phyloP scores from a whole-genome alignment of 2,888 invertebrate genomes.

The Spicauda simplicius region DNA sequence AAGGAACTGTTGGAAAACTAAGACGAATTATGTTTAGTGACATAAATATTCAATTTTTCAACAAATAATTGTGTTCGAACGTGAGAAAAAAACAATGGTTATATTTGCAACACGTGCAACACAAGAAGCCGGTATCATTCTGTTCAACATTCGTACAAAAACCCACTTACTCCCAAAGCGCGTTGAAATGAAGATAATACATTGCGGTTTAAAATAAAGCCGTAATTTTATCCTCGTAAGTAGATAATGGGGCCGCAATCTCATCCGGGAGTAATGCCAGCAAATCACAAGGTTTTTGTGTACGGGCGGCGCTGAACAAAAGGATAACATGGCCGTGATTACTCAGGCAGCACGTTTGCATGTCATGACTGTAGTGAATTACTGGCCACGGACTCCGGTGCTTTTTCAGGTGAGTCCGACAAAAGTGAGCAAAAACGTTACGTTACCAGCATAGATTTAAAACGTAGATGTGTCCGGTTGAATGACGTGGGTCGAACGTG shows the following conservation, averaged over 20 bases:
- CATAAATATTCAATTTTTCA: no score
- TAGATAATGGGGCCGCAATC: slow-evolving; percentile 36
- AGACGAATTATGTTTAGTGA: no score
- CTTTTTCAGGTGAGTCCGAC: slow-evolving; percentile 68
- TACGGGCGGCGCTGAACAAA: slow-evolving; percentile 63
- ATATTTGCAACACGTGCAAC: neutral
- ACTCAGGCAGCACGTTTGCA: slow-evolving; percentile 72
- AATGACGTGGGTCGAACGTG: neutral
- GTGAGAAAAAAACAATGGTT: no score
- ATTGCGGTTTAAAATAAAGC: slow-evolving; percentile 37
- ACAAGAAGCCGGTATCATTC: neutral
- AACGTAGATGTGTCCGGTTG: neutral
- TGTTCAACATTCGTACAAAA: slow-evolving; percentile 15
- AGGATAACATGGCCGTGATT: slow-evolving; percentile 78
- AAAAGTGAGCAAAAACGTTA: slow-evolving; percentile 70
- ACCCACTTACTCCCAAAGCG: slow-evolving; percentile 29
- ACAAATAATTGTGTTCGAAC: no score
- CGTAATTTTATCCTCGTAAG: slow-evolving; percentile 36
- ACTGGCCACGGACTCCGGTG: slow-evolving; percentile 52
- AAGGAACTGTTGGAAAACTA: no score
- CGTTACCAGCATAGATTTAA: slow-evolving; percentile 21
- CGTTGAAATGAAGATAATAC: slow-evolving; percentile 32
- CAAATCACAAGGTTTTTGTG: slow-evolving; percentile 71
- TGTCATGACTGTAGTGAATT: slow-evolving; percentile 74
- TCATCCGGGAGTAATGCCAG: slow-evolving; percentile 40